phyloP scores from a whole-genome alignment of 2,113 vertebrate genomes.

The Sinocyclocheilus anophthalmus region DNA sequence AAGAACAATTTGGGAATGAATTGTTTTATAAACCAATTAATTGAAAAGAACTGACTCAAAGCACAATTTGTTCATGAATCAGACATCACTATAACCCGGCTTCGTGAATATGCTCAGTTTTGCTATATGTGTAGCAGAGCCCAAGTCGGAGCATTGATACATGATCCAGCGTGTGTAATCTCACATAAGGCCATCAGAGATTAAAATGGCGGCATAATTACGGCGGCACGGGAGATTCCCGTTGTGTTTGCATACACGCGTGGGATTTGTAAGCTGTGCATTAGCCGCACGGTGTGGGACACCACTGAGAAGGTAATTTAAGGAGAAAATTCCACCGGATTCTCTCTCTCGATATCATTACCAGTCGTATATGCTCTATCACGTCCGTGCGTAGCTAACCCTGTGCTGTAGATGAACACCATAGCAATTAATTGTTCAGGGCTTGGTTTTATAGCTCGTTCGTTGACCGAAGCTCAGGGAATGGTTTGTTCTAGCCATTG shows the following conservation, averaged over 20 bases:
- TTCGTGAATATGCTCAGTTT: slow-evolving; percentile 47
- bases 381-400: slow-evolving; percentile 51
- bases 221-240: slow-evolving; percentile 42
- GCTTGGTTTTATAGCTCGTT: slow-evolving; percentile 63
- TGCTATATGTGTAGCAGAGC: slow-evolving; percentile 14
- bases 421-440: slow-evolving; percentile 66
- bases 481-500: slow-evolving; percentile 70
- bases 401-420: slow-evolving; percentile 58
- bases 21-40: neutral
- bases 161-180: slow-evolving; percentile 51
- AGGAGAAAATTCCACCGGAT: slow-evolving; percentile 50
- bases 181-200: slow-evolving; percentile 57
- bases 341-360: slow-evolving; percentile 57
- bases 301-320: slow-evolving; percentile 63
- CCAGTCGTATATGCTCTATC: slow-evolving; percentile 57
- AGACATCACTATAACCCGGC: slow-evolving; percentile 16
- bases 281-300: slow-evolving; percentile 55
- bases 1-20: neutral
- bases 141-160: slow-evolving; percentile 17
- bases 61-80: neutral
- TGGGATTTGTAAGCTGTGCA: slow-evolving; percentile 58
- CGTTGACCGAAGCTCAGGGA: slow-evolving; percentile 65
- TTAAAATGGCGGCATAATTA: slow-evolving; percentile 61
- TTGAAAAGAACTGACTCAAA: neutral
- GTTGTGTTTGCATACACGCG: slow-evolving; percentile 59